Evolutionary conservation across 1,140 invertebrate species (phyloP), one percentile per base, ranked within the genome.

Genomic region (Megalopta genalis): DNA sequence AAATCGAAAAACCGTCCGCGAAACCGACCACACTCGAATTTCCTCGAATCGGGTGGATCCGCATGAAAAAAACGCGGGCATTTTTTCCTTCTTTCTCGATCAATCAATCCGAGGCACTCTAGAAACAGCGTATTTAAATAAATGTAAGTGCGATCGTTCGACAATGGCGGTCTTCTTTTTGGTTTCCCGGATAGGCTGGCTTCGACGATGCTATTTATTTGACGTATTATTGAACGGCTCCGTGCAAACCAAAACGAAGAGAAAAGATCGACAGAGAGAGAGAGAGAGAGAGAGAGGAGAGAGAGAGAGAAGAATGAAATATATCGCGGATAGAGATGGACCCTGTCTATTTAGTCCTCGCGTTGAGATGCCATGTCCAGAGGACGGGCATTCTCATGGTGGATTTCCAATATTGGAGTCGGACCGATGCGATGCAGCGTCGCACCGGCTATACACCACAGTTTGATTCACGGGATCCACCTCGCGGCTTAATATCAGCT

Each of bases 321-420:
- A 65, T 72, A 32, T 62, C 23, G 46, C 37, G 46, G 27, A 21
- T 21, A n/a, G 23, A 52, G 18, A 9, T 54, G 54, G 46, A 25
- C 59, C 23, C 54, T 64, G 60, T 78, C 68, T 72, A 46, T 78
- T 78, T 78, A 75, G 71, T 69, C 70, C 54, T 72, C 83, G 75
- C 83, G 78, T 81, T 76, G 84, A 80, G 83, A 80, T 80, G 84
- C 75, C 84, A 84, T 82, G 85, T 85, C 80, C 83, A 85, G 80
- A 65, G 79, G 52, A 75, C 72, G 59, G 42, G 60, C 54, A 57
- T 64, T 65, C 80, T 85, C 84, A 66, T 65, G 64, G 80, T 49
- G 80, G 59, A 86, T 86, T 86, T 80, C 80, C 84, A 85, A 86
- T 86, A 86, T 86, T 76, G 81, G 54, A 9, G 54, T 72, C 67